A percentile compares a stretch with the other conserved stretches of the same genome.
Conservation (phyloP, 1,140 invertebrate genomes). For the Alviniconcha marisindica region DNA sequence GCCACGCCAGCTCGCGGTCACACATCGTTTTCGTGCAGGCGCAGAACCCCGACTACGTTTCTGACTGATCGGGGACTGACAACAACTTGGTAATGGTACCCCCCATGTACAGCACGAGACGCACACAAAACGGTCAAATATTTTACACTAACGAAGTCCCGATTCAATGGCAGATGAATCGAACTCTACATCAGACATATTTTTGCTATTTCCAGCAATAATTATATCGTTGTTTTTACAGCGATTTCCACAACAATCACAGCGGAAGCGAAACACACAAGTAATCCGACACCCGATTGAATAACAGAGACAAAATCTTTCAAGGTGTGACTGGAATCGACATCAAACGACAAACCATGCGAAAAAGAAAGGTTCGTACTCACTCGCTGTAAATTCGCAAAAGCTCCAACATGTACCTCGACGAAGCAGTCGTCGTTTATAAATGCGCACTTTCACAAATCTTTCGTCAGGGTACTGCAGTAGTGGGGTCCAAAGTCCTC, state of each 20-base stretch:
- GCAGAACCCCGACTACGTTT: too few relatives aligned
- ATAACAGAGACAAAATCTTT: not conserved
- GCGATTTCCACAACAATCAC: not conserved
- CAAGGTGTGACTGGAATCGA: not conserved
- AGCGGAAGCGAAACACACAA: too few relatives aligned
- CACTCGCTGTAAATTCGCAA: not conserved
- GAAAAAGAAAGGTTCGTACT: not conserved
- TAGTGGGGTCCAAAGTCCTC: constrained; percentile 20
- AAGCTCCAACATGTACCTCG: constrained; percentile 14
- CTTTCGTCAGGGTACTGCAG: not conserved
- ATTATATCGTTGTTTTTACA: not conserved
- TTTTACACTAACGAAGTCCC: too few relatives aligned
- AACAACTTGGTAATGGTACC: too few relatives aligned
- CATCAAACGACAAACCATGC: not conserved
- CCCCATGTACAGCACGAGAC: too few relatives aligned
- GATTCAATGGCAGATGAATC: too few relatives aligned
- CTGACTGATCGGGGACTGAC: too few relatives aligned
- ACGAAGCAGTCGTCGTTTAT: not conserved
- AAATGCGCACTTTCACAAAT: not conserved
- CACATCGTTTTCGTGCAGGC: too few relatives aligned
- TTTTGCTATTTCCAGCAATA: not conserved
- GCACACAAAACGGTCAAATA: too few relatives aligned
- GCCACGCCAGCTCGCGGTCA: too few relatives aligned
- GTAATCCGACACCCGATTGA: too few relatives aligned
- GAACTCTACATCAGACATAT: not conserved